These are phyloP conservation scores for Parotocinclus haroldoi DNA, from an alignment of 2,797 vertebrate genomes.

Conservation along the genomic window DNA sequence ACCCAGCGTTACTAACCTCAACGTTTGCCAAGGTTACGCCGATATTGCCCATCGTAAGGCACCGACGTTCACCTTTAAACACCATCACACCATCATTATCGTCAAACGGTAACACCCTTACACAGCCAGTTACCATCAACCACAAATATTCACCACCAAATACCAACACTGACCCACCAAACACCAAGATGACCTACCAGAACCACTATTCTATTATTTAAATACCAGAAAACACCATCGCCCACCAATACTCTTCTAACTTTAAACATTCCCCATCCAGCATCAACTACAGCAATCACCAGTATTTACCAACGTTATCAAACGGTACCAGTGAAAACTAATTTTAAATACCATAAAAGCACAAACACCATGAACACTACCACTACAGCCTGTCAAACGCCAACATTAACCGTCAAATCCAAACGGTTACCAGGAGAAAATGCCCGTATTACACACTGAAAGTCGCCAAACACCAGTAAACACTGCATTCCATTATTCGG, in stretches of 20 bases:
- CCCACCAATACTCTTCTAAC: too few species aligned
- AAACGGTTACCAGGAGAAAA: too few species aligned
- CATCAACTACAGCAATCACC: background rate
- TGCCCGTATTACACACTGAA: too few species aligned
- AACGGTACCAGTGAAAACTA: background rate
- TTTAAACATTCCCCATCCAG: background rate
- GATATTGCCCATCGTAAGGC: too few species aligned
- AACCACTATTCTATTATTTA: too few species aligned
- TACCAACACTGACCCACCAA: background rate
- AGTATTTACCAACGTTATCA: background rate
- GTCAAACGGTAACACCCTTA: too few species aligned
- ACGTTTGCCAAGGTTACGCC: background rate
- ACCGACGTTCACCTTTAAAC: background rate
- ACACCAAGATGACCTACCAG: background rate
- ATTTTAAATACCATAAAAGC: background rate
- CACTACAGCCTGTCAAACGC: background rate
- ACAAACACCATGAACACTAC: too few species aligned
- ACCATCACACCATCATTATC: too few species aligned
- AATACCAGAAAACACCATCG: too few species aligned
- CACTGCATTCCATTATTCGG: too few species aligned
- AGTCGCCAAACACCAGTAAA: too few species aligned
- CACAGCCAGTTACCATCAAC: background rate
- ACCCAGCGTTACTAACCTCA: too few species aligned
- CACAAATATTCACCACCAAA: background rate
- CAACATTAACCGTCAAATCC: background rate